Conservation (phyloP, 1,140 invertebrate genomes). For the Zophobas morio region DNA sequence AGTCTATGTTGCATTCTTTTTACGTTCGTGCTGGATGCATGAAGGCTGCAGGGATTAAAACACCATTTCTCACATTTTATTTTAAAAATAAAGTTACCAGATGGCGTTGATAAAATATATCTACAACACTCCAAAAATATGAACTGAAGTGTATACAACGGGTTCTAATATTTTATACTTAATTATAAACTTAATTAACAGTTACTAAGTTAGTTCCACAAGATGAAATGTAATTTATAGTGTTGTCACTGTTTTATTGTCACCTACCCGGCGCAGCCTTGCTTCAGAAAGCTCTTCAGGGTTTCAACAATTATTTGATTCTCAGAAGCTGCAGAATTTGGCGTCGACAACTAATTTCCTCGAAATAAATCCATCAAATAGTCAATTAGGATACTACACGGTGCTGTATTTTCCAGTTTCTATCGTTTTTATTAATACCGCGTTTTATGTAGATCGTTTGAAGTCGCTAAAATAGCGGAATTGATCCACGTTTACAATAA, state of each 20-base stretch:
- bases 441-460: background rate
- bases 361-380: conserved; percentile 30
- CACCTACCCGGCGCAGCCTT: background rate
- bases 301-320: background rate
- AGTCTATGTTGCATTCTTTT: background rate
- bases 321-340: background rate
- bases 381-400: conserved; percentile 26
- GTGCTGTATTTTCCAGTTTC: background rate
- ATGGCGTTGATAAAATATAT: conserved; percentile 47
- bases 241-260: background rate
- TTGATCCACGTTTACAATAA: background rate
- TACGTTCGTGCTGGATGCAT: background rate
- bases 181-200: conserved; percentile 42
- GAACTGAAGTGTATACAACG: conserved; percentile 45
- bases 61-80: conserved; percentile 9
- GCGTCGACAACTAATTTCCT: conserved; percentile 16
- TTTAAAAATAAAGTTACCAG: conserved; percentile 45
- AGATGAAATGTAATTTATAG: conserved; percentile 19
- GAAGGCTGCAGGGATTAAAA: conserved; percentile 9
- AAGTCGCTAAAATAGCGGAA: background rate
- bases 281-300: background rate
- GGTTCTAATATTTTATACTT: conserved; percentile 36
- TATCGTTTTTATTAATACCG: background rate
- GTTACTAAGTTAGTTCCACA: conserved; percentile 17
- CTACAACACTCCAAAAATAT: conserved; percentile 47